Percentiles rank a stretch among this genome's conserved stretches.
These are phyloP conservation scores for Phallusia fumigata DNA, from an alignment of 23 tunicate genomes.

Conservation along the genomic window DNA sequence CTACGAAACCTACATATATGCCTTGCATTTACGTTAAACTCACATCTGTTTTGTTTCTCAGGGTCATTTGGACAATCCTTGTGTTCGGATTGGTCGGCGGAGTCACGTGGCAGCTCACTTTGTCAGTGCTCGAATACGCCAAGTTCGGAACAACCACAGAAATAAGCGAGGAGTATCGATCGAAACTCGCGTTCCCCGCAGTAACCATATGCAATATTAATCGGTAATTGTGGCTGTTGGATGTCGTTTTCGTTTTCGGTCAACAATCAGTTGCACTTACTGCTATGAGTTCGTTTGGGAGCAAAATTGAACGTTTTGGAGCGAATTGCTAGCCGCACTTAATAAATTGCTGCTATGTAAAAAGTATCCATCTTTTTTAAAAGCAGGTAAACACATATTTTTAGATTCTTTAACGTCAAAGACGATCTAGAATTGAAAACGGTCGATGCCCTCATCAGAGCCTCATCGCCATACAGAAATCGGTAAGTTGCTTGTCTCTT, in stretches of 20 bases:
- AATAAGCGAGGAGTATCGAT: constrained; percentile 36
- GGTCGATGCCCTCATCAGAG: constrained; percentile 39
- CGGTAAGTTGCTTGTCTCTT: too few species aligned
- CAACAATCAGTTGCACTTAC: too few species aligned
- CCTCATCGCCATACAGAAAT: constrained; percentile 37
- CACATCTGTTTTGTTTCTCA: neutral
- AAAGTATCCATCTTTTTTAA: too few species aligned
- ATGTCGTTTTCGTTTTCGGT: too few species aligned
- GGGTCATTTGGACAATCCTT: constrained; percentile 32
- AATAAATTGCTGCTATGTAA: too few species aligned
- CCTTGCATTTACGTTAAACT: too few species aligned
- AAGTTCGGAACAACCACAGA: constrained; percentile 28
- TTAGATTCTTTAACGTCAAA: constrained; percentile 42
- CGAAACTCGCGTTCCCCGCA: constrained; percentile 42
- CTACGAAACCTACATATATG: too few species aligned
- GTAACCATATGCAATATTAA: constrained; percentile 66
- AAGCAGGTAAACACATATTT: neutral
- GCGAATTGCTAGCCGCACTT: too few species aligned
- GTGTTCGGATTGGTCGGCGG: constrained; percentile 37
- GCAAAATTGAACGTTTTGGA: too few species aligned
- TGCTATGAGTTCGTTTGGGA: too few species aligned
- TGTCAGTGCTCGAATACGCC: constrained; percentile 36
- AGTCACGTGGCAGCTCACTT: constrained; percentile 35
- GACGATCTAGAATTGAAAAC: constrained; percentile 29
- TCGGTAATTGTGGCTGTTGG: constrained; percentile 20